Conservation (phyloP, 1,140 invertebrate species). For the Aphidius ervi region DNA sequence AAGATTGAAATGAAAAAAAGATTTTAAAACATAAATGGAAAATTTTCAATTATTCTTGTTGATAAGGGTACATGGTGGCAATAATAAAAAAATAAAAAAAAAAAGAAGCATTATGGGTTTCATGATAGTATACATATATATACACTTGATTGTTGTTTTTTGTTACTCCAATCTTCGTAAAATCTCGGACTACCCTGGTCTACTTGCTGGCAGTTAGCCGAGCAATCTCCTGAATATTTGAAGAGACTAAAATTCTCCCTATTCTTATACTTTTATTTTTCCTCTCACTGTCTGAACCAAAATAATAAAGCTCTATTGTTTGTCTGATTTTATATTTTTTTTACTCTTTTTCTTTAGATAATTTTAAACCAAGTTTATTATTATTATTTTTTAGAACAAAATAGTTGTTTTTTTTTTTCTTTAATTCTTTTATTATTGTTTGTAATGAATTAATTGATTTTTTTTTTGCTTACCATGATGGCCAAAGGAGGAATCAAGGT, state of each 20-base stretch:
- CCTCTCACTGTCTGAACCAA: constrained; percentile 13
- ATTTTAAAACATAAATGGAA: too few relatives aligned
- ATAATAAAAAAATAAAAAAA: constrained; percentile 9
- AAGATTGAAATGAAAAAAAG: too few relatives aligned
- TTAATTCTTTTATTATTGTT: background rate
- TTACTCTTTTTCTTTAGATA: background rate
- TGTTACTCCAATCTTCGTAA: constrained; percentile 46
- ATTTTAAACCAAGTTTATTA: background rate
- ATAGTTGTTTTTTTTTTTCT: background rate
- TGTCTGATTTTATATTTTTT: constrained; percentile 3
- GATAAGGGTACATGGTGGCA: background rate
- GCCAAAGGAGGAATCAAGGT: constrained; percentile 77
- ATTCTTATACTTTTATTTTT: background rate
- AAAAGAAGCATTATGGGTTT: constrained; percentile 17
- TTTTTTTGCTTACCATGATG: constrained; percentile 67
- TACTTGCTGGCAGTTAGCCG: constrained; percentile 45
- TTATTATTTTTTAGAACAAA: background rate
- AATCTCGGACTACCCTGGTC: constrained; percentile 44
- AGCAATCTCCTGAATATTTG: constrained; percentile 52
- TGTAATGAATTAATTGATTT: background rate
- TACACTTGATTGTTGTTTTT: background rate
- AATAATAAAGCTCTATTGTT: constrained; percentile 4
- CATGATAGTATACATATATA: background rate
- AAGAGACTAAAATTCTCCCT: constrained; percentile 34
- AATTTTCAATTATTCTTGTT: too few relatives aligned